Evolutionary conservation across 2,797 vertebrate species (phyloP).

Genomic region (Hemitrygon akajei): DNA sequence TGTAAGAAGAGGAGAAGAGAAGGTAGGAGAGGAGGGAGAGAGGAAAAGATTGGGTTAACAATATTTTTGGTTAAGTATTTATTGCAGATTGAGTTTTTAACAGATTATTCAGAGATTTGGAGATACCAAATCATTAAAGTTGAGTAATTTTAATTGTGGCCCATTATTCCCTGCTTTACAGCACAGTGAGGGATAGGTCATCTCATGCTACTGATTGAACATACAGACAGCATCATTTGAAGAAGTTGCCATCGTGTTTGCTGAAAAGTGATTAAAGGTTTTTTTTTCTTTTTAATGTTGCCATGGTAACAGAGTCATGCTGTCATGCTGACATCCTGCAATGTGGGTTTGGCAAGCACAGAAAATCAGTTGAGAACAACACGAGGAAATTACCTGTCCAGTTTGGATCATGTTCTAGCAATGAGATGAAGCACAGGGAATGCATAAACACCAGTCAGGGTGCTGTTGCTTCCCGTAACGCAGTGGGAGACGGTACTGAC

Average conservation of each 20-base stretch:
- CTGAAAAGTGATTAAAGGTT: slow-evolving; percentile 13
- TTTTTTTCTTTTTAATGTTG: not conserved
- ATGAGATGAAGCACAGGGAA: not conserved
- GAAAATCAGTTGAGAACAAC: not conserved
- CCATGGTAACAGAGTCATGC: slow-evolving; percentile 2
- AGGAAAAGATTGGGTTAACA: not conserved
- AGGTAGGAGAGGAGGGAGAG: not conserved
- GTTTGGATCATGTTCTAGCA: not conserved
- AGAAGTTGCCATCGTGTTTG: slow-evolving; percentile 18
- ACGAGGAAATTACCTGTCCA: not conserved
- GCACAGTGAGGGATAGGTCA: not conserved
- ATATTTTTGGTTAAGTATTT: not conserved
- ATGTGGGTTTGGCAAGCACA: not conserved
- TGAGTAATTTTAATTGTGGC: slow-evolving; percentile 21
- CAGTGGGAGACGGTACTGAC: not conserved
- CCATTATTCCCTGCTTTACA: not conserved
- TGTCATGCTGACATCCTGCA: slow-evolving; percentile 2
- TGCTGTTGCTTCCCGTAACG: not conserved
- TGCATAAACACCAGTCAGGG: not conserved
- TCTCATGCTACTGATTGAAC: not conserved
- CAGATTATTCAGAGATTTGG: not conserved
- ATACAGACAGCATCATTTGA: not conserved
- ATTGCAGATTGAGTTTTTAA: not conserved
- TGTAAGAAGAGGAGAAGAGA: not conserved
- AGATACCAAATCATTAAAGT: slow-evolving; percentile 6